These are phyloP conservation scores for Diprion similis DNA, from an alignment of 1,140 invertebrate genomes.

Conservation along the genomic window DNA sequence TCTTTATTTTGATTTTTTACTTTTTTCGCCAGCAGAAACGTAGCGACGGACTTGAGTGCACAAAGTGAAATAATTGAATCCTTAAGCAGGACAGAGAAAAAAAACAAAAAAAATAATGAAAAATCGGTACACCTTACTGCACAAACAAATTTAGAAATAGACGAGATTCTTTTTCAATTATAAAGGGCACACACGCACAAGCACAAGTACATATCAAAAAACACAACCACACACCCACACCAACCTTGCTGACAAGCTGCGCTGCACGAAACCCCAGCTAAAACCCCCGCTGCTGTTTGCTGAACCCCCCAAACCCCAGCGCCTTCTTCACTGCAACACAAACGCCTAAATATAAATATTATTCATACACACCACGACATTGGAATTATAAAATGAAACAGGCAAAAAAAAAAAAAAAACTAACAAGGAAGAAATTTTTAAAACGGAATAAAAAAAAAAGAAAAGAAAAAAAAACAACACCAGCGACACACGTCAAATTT, in stretches of 20 bases:
- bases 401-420: conserved; percentile 14
- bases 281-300: conserved; percentile 62
- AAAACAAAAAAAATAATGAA: too few species aligned
- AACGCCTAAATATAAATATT: conserved; percentile 24
- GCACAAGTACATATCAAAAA: too few species aligned
- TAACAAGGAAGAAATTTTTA: conserved; percentile 13
- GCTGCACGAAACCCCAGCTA: conserved; percentile 62
- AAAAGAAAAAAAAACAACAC: conserved; percentile 1
- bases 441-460: conserved; percentile 26
- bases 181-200: too few species aligned
- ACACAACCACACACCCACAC: conserved; percentile 39
- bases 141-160: too few species aligned
- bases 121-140: too few species aligned
- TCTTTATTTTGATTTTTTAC: too few species aligned
- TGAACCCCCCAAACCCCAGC: conserved; percentile 55
- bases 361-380: conserved; percentile 14
- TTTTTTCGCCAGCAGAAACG: too few species aligned
- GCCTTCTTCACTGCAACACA: conserved; percentile 19
- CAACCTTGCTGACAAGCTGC: conserved; percentile 64
- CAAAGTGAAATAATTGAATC: too few species aligned
- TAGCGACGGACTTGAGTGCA: too few species aligned
- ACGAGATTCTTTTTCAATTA: too few species aligned
- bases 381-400: not conserved
- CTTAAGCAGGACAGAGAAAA: too few species aligned
- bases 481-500: conserved; percentile 13